A percentile compares a stretch with the other conserved stretches of the same genome.
Conservation (phyloP, 2,113 vertebrate genomes). For the Copsychus sechellarum region DNA sequence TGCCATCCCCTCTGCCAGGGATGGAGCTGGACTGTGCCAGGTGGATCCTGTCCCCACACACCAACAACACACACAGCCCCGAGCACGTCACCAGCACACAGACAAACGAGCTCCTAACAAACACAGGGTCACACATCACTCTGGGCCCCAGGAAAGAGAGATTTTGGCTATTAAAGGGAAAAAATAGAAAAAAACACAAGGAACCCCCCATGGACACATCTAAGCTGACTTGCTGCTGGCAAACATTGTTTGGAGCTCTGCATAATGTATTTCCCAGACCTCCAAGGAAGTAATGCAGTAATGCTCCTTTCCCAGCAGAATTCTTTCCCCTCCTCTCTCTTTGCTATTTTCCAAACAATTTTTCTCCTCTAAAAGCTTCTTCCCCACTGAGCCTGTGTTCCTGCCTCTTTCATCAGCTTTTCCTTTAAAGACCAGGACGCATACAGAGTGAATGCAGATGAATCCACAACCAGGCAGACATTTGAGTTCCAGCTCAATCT, state of each 20-base stretch:
- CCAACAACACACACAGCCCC: background rate
- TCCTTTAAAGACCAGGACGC: background rate
- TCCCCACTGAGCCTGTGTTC: conserved; percentile 31
- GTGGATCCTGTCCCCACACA: background rate
- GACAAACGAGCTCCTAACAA: background rate
- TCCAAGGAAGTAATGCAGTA: conserved; percentile 54
- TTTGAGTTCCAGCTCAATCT: background rate
- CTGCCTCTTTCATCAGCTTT: conserved; percentile 40
- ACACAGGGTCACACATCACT: background rate
- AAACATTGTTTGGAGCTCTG: conserved; percentile 57
- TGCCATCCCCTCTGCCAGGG: background rate
- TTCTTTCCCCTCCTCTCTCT: conserved; percentile 35
- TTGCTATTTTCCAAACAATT: conserved; percentile 52
- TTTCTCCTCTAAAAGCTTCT: conserved; percentile 44
- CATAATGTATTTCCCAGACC: conserved; percentile 64
- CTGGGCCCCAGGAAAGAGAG: conserved; percentile 19
- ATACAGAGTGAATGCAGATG: background rate
- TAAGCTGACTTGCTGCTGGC: conserved; percentile 56
- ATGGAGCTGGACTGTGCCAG: background rate
- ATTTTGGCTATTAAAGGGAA: background rate
- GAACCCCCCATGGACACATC: conserved; percentile 57
- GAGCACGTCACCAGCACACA: rapidly evolving
- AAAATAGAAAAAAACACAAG: background rate
- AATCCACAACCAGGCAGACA: background rate
- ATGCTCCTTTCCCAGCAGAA: conserved; percentile 47